A percentile compares a stretch with the other conserved stretches of the same genome.
phyloP scores from a whole-genome alignment of 2,113 vertebrate genomes.

The Campylorhamphus procurvoides region DNA sequence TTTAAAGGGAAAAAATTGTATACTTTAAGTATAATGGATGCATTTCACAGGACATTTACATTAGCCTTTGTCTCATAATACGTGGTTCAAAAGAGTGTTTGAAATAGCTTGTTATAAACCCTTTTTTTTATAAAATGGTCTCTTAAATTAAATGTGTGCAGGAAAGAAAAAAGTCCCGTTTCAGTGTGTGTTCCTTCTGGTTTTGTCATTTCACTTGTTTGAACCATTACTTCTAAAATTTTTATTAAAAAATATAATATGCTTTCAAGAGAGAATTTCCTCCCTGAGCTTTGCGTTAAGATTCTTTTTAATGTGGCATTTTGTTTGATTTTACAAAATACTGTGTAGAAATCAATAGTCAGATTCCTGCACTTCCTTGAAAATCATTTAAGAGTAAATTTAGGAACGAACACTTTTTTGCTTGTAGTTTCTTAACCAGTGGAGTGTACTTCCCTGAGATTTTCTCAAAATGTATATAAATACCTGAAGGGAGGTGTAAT shows the following conservation, averaged over 20 bases:
- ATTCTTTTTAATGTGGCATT: not conserved
- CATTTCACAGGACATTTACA: not conserved
- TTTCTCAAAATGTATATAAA: not conserved
- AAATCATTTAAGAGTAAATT: not conserved
- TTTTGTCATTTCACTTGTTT: constrained; percentile 6
- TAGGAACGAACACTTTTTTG: not conserved
- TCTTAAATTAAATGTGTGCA: not conserved
- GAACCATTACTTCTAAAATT: not conserved
- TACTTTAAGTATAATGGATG: constrained; percentile 12
- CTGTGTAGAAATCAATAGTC: not conserved
- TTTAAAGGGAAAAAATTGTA: not conserved
- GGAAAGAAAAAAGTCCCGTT: not conserved
- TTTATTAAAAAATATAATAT: not conserved
- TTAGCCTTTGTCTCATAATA: not conserved
- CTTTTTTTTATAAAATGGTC: not conserved
- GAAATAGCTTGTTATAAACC: not conserved
- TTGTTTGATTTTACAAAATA: not conserved
- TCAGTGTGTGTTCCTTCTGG: not conserved
- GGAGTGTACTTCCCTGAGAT: not conserved
- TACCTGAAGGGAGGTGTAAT: not conserved
- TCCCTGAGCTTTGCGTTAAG: not conserved
- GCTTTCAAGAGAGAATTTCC: not conserved
- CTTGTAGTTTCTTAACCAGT: not conserved
- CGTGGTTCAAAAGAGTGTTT: not conserved
- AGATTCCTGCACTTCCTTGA: not conserved